These are phyloP conservation scores for Speoplatyrhinus poulsoni DNA, from an alignment of 2,113 vertebrate species.

Conservation along the genomic window DNA sequence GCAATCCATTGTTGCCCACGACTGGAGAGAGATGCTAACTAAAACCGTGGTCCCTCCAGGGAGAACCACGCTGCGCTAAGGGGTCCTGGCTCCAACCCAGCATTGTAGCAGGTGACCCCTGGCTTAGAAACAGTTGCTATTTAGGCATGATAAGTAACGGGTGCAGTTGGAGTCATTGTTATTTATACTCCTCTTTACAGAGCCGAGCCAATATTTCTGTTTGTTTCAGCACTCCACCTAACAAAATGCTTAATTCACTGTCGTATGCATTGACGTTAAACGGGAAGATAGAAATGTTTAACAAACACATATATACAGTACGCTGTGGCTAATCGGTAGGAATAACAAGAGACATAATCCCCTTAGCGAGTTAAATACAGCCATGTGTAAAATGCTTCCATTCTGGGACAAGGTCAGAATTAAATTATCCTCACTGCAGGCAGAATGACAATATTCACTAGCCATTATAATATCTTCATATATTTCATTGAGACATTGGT, in stretches of 20 bases:
- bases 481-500: slow-evolving; percentile 44
- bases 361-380: slow-evolving; percentile 44
- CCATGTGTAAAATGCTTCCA: slow-evolving; percentile 54
- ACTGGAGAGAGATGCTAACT: slow-evolving; percentile 43
- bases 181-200: slow-evolving; percentile 61
- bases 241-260: slow-evolving; percentile 28
- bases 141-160: slow-evolving; percentile 58
- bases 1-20: not conserved
- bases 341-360: slow-evolving; percentile 55
- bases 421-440: slow-evolving; percentile 22
- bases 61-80: slow-evolving; percentile 38
- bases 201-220: slow-evolving; percentile 30
- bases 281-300: slow-evolving; percentile 22
- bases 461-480: slow-evolving; percentile 49
- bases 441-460: slow-evolving; percentile 59
- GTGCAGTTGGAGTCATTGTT: slow-evolving; percentile 58
- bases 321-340: slow-evolving; percentile 39
- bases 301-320: not conserved
- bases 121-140: slow-evolving; percentile 74
- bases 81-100: slow-evolving; percentile 45
- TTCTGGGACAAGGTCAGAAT: slow-evolving; percentile 56
- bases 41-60: slow-evolving; percentile 33
- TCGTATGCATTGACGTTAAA: slow-evolving; percentile 45
- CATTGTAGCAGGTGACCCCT: slow-evolving; percentile 63
- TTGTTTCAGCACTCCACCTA: slow-evolving; percentile 36